Percentiles rank a stretch among this genome's conserved stretches.
Conservation (phyloP, 2,113 vertebrate species). For the Campylomormyrus numenius region DNA sequence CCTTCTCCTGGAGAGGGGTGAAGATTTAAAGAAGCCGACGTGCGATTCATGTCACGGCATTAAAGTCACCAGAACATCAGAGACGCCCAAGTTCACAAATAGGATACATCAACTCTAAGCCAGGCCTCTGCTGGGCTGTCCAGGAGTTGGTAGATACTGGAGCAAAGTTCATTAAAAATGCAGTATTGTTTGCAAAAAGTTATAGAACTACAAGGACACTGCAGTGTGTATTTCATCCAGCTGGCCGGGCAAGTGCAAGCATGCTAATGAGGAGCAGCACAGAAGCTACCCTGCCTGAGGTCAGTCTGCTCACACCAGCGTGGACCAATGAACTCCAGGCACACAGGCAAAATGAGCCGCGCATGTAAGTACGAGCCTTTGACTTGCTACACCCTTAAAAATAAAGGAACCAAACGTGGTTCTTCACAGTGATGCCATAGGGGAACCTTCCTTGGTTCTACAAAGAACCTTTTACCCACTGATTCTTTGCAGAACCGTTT, state of each 20-base stretch:
- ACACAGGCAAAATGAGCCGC: background rate
- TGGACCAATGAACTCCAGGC: background rate
- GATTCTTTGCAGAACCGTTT: too few species aligned
- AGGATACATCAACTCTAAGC: background rate
- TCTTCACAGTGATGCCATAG: too few species aligned
- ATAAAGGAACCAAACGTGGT: too few species aligned
- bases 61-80: background rate
- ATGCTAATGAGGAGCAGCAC: background rate
- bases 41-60: background rate
- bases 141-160: background rate
- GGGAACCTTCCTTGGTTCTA: too few species aligned
- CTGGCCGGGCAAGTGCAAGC: background rate
- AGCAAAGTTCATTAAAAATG: background rate
- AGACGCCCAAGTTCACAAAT: background rate
- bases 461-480: too few species aligned
- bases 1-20: background rate
- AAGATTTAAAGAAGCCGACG: background rate
- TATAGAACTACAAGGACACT: background rate
- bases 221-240: background rate
- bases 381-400: too few species aligned
- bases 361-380: background rate
- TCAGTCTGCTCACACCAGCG: background rate
- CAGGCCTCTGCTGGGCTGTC: background rate
- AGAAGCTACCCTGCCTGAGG: background rate
- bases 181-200: background rate